These are phyloP conservation scores for Syngnathus typhle DNA, from an alignment of 2,113 vertebrate species.

Conservation along the genomic window DNA sequence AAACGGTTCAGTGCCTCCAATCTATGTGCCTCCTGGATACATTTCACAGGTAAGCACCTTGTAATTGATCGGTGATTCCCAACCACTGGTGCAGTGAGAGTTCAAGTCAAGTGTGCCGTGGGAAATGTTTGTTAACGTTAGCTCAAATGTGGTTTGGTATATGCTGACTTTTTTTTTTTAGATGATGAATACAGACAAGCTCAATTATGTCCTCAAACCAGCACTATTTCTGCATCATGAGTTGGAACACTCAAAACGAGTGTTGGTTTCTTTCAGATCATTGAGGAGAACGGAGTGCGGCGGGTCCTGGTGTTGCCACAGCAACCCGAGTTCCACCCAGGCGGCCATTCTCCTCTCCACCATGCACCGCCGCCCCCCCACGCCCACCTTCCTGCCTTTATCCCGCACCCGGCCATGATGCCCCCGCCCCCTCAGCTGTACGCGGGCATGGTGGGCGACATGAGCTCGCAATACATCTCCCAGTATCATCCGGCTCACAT, in stretches of 20 bases:
- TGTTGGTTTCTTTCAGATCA: constrained; percentile 72
- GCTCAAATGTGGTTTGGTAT: too few species aligned
- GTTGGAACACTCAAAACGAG: not conserved
- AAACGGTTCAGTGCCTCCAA: constrained; percentile 98
- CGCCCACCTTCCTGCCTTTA: constrained; percentile 87
- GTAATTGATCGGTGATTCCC: too few species aligned
- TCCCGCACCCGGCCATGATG: constrained; percentile 91
- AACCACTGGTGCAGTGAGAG: not conserved
- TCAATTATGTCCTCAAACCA: too few species aligned
- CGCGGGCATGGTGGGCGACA: constrained; percentile 82
- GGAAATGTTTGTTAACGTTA: not conserved
- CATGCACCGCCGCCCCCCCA: constrained; percentile 85
- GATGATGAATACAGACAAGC: too few species aligned
- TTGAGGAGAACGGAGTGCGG: constrained; percentile 94
- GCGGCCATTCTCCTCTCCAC: constrained; percentile 86
- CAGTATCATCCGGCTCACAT: constrained; percentile 92
- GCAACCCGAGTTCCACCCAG: constrained; percentile 93
- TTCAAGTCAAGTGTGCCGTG: not conserved
- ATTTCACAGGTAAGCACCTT: constrained; percentile 87
- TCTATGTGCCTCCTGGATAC: constrained; percentile 99
- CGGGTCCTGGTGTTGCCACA: constrained; percentile 97
- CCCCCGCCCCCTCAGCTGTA: constrained; percentile 86
- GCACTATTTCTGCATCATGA: not conserved
- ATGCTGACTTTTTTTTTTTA: too few species aligned
- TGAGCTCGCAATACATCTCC: constrained; percentile 87